Evolutionary conservation across 2,113 vertebrate genomes (phyloP), one percentile per base, ranked within the genome.

Genomic region (Gymnorhina tibicen): DNA sequence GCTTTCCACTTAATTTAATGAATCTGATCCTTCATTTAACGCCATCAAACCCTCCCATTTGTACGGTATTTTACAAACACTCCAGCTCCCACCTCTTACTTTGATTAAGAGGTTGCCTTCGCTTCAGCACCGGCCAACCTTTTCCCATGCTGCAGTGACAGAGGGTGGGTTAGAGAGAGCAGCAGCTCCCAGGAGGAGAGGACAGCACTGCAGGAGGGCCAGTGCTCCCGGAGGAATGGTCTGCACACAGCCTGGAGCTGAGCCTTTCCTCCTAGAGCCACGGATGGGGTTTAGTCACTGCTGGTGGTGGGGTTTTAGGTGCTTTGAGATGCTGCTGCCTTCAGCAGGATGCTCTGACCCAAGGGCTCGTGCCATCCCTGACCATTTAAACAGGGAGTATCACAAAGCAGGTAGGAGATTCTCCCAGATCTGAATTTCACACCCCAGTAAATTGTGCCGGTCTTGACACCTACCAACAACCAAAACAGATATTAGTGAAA

Each of bases 1-100:
- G 93, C 95, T 87, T 95, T 94, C 93, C 92, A 96, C 96, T 96
- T 96, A 95, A 96, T 96, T 96, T 96, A 97, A 96, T 97, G 93
- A 96, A 95, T 92, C 95, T 60, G 88, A 93, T 93, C 96, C 85
- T 95, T 96, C 92, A 96, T 95, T 97, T 95, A 97, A 84, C 26
- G 69, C 7, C 15, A 93, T 97, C 92, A 94, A 96, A 73, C 85
- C 90, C 95, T 96, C 92, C 85, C 88, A 72, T 93, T 94, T 95
- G 92, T 72, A 83, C 11, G 20, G 72, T 37, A 86, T 92, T 96
- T 96, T 93, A 72, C 90, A 86, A 96, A 96, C 94, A 96, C 64
- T 81, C 2, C 72, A 72, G 73, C 83, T 95, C 87, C 85, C 88
- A 91, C 82, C 79, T 94, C 88, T 93, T 76, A 49, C 37, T 81